Conservation (phyloP, 2,797 vertebrate species). For the Fistularia tabacaria region DNA sequence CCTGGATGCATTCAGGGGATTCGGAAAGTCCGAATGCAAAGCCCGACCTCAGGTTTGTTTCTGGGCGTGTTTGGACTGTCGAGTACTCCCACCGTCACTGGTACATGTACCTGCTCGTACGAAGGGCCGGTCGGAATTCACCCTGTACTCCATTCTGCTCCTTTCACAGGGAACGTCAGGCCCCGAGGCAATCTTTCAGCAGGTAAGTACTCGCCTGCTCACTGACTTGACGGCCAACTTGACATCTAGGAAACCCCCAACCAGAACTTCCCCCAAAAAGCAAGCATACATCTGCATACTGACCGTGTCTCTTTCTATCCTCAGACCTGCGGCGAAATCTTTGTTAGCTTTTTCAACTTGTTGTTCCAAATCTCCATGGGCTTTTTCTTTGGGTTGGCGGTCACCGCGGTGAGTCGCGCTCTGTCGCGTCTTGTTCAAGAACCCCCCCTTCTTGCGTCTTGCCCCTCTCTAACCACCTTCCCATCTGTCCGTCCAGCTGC, state of each 20-base stretch:
- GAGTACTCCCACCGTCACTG: too few species aligned
- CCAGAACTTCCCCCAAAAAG: neutral
- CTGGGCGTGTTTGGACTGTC: too few species aligned
- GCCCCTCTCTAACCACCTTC: neutral
- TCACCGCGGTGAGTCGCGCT: conserved; percentile 45
- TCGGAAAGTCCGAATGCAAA: neutral
- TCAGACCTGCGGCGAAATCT: neutral
- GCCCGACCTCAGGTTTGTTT: conserved; percentile 20
- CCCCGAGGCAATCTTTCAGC: neutral
- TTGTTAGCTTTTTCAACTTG: accelerated
- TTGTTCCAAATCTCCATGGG: neutral
- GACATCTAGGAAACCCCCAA: neutral
- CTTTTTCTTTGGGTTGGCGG: conserved; percentile 41
- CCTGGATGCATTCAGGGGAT: neutral
- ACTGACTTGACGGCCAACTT: neutral
- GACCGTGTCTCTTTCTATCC: neutral
- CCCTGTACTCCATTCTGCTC: neutral
- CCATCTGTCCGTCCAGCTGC: conserved; percentile 33
- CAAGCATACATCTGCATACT: neutral
- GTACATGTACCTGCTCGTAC: too few species aligned
- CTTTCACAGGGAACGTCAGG: conserved; percentile 30
- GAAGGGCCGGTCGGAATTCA: too few species aligned
- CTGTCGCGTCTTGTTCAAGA: too few species aligned
- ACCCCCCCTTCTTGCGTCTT: neutral
- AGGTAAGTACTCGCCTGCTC: conserved; percentile 21